A percentile compares a stretch with the other conserved stretches of the same genome.
Conservation (phyloP, 1,140 invertebrate species). For the Ostrea edulis region DNA sequence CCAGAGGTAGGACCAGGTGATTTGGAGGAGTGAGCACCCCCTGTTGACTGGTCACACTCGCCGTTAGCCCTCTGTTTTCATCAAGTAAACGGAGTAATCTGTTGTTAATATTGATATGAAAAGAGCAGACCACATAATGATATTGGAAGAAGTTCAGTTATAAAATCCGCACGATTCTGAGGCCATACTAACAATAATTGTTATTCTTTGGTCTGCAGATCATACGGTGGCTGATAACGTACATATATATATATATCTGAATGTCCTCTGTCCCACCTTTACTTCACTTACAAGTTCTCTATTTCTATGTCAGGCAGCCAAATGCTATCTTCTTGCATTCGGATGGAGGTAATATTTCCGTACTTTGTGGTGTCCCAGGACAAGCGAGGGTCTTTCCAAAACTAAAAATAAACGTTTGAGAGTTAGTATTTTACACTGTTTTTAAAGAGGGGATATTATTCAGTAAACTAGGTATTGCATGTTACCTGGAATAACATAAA, state of each 20-base stretch:
- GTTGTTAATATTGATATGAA: too few relatives aligned
- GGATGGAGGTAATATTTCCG: not conserved
- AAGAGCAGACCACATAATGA: too few relatives aligned
- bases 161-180: not conserved
- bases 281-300: not conserved
- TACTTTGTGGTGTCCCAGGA: not conserved
- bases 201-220: not conserved
- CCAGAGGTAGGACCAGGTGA: too few relatives aligned
- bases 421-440: not conserved
- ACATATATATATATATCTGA: too few relatives aligned
- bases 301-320: conserved; percentile 1
- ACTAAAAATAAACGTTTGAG: not conserved
- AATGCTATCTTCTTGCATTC: not conserved
- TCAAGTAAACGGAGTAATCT: too few relatives aligned
- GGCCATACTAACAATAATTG: too few relatives aligned
- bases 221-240: not conserved
- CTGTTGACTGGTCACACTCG: too few relatives aligned
- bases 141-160: not conserved
- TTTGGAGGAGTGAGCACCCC: too few relatives aligned
- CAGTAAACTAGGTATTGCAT: too few relatives aligned
- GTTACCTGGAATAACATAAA: not conserved
- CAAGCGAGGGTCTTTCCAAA: conserved; percentile 11
- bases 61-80: too few relatives aligned
- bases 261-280: too few relatives aligned
- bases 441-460: not conserved